phyloP scores from a whole-genome alignment of 2,113 vertebrate species.

The Petrocephalus zakoni region DNA sequence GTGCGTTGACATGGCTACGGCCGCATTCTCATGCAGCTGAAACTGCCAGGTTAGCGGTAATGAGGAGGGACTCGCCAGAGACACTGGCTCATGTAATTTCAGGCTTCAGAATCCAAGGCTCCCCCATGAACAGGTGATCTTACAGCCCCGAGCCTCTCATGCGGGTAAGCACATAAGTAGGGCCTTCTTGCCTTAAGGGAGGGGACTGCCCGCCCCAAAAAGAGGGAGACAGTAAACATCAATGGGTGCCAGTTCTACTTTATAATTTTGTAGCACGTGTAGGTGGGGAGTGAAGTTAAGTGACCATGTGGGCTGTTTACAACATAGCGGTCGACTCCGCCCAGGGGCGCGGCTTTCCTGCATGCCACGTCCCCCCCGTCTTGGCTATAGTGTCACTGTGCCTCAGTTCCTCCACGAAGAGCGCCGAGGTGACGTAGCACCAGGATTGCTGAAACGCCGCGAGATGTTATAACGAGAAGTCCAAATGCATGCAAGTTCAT shows the following conservation, averaged over 20 bases:
- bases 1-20: neutral
- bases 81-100: slow-evolving; percentile 19
- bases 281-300: slow-evolving; percentile 31
- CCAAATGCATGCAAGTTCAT: neutral
- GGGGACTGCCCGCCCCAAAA: slow-evolving; percentile 41
- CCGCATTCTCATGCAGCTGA: neutral
- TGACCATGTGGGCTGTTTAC: neutral
- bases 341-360: neutral
- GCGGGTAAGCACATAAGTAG: slow-evolving; percentile 62
- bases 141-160: slow-evolving; percentile 58
- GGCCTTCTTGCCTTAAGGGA: slow-evolving; percentile 46
- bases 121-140: slow-evolving; percentile 46
- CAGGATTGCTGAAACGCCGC: neutral
- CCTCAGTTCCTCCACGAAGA: neutral
- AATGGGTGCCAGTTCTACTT: slow-evolving; percentile 46
- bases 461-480: neutral
- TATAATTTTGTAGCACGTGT: slow-evolving; percentile 47
- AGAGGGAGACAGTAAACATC: slow-evolving; percentile 58
- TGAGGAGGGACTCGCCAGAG: neutral
- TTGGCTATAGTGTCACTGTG: neutral
- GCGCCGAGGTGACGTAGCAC: neutral
- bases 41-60: neutral
- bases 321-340: neutral
- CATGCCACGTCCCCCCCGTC: too few species aligned
- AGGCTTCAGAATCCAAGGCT: slow-evolving; percentile 14